Evolutionary conservation across 2,797 vertebrate genomes (phyloP).

Genomic region (Lates japonicus): DNA sequence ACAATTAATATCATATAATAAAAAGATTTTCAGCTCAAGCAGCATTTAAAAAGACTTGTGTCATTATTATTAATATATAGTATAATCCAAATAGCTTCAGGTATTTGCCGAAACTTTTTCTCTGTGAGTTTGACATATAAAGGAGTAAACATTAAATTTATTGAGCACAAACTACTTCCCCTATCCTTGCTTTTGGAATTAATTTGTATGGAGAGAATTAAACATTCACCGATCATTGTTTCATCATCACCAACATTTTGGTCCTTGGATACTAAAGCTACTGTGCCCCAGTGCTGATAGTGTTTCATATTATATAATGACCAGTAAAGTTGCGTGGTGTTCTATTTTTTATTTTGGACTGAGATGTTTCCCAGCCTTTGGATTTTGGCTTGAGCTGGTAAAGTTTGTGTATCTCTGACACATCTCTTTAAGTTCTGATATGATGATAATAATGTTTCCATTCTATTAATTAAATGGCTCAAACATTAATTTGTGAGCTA

Average conservation of each 20-base stretch:
- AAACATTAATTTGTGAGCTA: conserved; percentile 7
- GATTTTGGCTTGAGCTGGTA: neutral
- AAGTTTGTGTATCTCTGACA: neutral
- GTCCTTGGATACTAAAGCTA: neutral
- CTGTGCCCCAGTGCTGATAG: neutral
- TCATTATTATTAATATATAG: neutral
- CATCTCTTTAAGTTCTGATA: neutral
- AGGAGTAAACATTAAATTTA: neutral
- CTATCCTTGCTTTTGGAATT: neutral
- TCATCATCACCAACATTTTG: neutral
- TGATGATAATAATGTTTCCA: neutral
- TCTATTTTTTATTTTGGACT: neutral
- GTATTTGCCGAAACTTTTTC: no score
- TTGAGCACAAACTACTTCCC: neutral
- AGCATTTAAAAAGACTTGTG: neutral
- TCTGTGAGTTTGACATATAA: neutral
- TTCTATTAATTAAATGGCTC: neutral
- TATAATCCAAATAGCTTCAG: no score
- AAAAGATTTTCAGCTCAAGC: neutral
- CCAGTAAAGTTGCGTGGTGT: neutral
- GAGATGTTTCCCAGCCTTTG: neutral
- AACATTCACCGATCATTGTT: no score
- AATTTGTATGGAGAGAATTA: neutral
- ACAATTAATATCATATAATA: neutral
- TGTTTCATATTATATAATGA: conserved; percentile 2